Evolutionary conservation across 2,113 vertebrate species (phyloP).

Genomic region (Oryzias woworae): DNA sequence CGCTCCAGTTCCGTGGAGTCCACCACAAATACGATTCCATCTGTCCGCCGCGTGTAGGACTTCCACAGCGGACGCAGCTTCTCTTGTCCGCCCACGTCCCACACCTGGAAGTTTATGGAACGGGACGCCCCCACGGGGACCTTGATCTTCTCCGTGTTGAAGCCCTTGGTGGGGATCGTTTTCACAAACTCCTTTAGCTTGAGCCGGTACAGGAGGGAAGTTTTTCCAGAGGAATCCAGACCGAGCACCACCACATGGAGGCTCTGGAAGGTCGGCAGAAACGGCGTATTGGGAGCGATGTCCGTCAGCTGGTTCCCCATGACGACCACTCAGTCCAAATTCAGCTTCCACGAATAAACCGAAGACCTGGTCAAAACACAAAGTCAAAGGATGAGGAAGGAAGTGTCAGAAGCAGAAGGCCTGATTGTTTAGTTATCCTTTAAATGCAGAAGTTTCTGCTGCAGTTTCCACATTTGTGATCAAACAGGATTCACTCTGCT

Average conservation of each 20-base stretch:
- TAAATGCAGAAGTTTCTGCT: too few relatives aligned
- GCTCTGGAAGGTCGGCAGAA: conserved; percentile 84
- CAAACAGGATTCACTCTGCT: too few relatives aligned
- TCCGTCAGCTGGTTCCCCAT: conserved; percentile 92
- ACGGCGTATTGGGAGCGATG: conserved; percentile 81
- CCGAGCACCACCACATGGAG: conserved; percentile 88
- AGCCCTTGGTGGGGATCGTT: conserved; percentile 89
- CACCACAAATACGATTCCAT: conserved; percentile 90
- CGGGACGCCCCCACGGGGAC: conserved; percentile 81
- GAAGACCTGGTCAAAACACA: conserved; percentile 71
- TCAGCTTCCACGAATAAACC: too few relatives aligned
- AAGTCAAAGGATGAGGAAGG: conserved; percentile 35
- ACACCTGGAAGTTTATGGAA: conserved; percentile 86
- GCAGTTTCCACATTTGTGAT: too few relatives aligned
- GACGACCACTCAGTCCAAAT: conserved; percentile 3
- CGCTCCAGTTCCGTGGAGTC: conserved; percentile 84
- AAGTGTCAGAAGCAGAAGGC: conserved; percentile 17
- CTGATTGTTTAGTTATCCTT: too few relatives aligned
- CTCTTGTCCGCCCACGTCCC: conserved; percentile 92
- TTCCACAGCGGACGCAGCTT: conserved; percentile 90
- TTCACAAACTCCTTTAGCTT: conserved; percentile 91
- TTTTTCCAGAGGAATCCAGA: conserved; percentile 87
- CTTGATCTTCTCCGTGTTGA: conserved; percentile 90
- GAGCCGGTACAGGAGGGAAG: conserved; percentile 87
- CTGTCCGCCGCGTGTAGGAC: conserved; percentile 87